Conservation (phyloP, 2,113 vertebrate species). For the Actenoides lindsayi region DNA sequence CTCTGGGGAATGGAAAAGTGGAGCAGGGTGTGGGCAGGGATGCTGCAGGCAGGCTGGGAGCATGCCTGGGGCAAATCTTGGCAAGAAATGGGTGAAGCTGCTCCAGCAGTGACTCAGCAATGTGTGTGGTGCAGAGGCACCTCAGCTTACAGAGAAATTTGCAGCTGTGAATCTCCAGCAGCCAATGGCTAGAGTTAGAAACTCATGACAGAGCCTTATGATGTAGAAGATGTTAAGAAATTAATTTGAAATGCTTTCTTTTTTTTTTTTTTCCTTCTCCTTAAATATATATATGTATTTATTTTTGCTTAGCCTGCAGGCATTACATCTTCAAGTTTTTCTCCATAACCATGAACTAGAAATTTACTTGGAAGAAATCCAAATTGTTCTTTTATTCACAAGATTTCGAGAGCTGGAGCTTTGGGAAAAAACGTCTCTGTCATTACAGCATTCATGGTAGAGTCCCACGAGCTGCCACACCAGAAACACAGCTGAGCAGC, state of each 20-base stretch:
- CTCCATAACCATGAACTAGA: neutral
- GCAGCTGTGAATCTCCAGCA: neutral
- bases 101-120: neutral
- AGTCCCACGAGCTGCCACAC: neutral
- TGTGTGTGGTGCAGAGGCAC: neutral
- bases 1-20: neutral
- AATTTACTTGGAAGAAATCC: slow-evolving; percentile 40
- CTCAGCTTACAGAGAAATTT: neutral
- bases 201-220: neutral
- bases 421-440: neutral
- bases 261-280: fast-evolving
- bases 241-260: neutral
- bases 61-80: neutral
- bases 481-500: neutral
- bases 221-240: neutral
- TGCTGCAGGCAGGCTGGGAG: neutral
- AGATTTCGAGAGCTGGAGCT: neutral
- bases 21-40: neutral
- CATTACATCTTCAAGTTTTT: neutral
- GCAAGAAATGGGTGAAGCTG: neutral
- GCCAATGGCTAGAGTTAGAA: neutral
- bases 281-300: neutral
- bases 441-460: neutral
- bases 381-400: neutral
- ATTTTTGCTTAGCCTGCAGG: slow-evolving; percentile 17